Evolutionary conservation across 2,888 invertebrate genomes (phyloP).

Genomic region (Cartodere bifasciata): DNA sequence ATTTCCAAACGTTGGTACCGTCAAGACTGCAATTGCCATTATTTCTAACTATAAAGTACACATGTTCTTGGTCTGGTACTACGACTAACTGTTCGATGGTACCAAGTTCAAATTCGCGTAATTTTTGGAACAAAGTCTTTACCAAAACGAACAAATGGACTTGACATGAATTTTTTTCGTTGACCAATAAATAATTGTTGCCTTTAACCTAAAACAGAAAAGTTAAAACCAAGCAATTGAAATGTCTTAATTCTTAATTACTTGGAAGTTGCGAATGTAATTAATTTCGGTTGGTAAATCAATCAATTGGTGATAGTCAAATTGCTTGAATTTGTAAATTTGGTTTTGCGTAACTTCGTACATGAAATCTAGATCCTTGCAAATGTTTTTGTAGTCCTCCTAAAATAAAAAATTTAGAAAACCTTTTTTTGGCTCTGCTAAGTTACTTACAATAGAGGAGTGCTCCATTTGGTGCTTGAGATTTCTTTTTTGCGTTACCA

Average conservation of each 20-base stretch:
- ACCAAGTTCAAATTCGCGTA: constrained; percentile 34
- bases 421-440: neutral
- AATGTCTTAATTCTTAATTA: constrained; percentile 13
- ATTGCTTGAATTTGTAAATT: constrained; percentile 37
- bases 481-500: constrained; percentile 21
- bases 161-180: constrained; percentile 31
- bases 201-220: constrained; percentile 19
- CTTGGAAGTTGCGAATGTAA: constrained; percentile 28
- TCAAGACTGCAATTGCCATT: constrained; percentile 22
- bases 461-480: constrained; percentile 21
- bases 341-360: constrained; percentile 27
- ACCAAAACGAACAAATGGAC: constrained; percentile 36
- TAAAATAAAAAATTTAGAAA: constrained; percentile 18
- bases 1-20: constrained; percentile 35
- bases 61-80: constrained; percentile 23
- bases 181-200: constrained; percentile 32
- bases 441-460: constrained; percentile 22
- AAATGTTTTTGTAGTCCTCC: constrained; percentile 27
- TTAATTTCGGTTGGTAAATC: constrained; percentile 23
- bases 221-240: neutral
- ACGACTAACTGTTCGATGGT: constrained; percentile 34
- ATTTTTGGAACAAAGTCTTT: constrained; percentile 21
- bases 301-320: constrained; percentile 33
- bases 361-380: constrained; percentile 25
- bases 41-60: constrained; percentile 32